A percentile compares a stretch with the other conserved stretches of the same genome.
These are phyloP conservation scores for Zoanthus solanderi DNA, from an alignment of 92 coral and sea anemone species.

Conservation along the genomic window DNA sequence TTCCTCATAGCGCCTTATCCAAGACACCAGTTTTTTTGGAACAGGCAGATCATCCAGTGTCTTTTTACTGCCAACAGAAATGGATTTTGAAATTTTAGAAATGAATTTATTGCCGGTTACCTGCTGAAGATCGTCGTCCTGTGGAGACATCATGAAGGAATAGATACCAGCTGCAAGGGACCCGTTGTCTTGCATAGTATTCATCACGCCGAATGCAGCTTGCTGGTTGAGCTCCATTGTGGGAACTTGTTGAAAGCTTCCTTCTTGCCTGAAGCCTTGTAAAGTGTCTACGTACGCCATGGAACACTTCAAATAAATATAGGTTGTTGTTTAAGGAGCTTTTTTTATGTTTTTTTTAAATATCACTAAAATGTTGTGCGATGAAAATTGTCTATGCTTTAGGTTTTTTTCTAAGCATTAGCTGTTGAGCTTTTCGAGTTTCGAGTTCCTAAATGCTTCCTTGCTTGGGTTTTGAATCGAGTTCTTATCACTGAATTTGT, in stretches of 20 bases:
- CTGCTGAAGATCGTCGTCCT: constrained; percentile 83
- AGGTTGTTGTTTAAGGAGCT: too few species aligned
- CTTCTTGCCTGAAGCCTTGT: constrained; percentile 28
- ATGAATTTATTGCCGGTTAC: constrained; percentile 24
- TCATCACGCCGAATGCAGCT: neutral
- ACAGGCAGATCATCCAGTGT: constrained; percentile 70
- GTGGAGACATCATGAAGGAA: constrained; percentile 76
- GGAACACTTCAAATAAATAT: too few species aligned
- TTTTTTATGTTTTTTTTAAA: too few species aligned
- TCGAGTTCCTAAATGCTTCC: too few species aligned
- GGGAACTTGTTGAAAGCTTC: constrained; percentile 20
- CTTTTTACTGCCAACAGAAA: constrained; percentile 51
- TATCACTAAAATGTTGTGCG: too few species aligned
- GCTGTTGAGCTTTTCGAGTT: too few species aligned
- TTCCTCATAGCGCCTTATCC: constrained; percentile 85
- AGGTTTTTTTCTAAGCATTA: too few species aligned
- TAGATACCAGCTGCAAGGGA: constrained; percentile 79
- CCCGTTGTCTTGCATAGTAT: constrained; percentile 52
- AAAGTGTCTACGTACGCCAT: constrained; percentile 39
- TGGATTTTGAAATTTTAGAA: neutral
- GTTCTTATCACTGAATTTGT: neutral
- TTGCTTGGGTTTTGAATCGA: neutral
- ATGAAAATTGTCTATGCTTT: neutral
- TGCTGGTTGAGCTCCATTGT: constrained; percentile 19
- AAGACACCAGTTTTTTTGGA: constrained; percentile 67